Evolutionary conservation across 2,888 invertebrate genomes (phyloP).

Genomic region (Osmoderma eremita): DNA sequence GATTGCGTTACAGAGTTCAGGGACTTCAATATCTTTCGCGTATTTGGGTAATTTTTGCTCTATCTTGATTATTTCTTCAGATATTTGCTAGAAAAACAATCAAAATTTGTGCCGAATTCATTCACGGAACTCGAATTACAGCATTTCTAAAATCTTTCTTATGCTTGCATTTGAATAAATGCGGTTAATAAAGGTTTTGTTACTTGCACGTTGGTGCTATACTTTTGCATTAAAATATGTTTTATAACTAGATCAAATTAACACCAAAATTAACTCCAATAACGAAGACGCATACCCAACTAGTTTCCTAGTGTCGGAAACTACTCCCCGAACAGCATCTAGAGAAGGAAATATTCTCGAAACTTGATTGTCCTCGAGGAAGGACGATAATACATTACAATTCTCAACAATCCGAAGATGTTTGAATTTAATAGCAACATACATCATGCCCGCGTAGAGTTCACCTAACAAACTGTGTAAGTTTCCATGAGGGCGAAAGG

Average conservation of each 20-base stretch:
- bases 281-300: conserved; percentile 5
- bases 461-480: conserved; percentile 61
- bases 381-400: conserved; percentile 63
- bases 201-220: too few relatives aligned
- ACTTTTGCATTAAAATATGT: background rate
- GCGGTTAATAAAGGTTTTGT: too few relatives aligned
- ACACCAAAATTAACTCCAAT: conserved; percentile 11
- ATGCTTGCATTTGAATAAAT: too few relatives aligned
- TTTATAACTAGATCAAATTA: background rate
- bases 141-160: too few relatives aligned
- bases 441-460: conserved; percentile 63
- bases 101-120: too few relatives aligned
- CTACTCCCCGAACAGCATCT: too few relatives aligned
- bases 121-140: too few relatives aligned
- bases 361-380: conserved; percentile 53
- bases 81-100: too few relatives aligned
- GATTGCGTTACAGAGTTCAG: background rate
- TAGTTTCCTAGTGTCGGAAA: too few relatives aligned
- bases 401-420: conserved; percentile 65
- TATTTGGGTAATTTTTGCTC: background rate
- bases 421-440: conserved; percentile 65
- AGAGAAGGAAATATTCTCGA: conserved; percentile 22
- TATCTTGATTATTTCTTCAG: too few relatives aligned
- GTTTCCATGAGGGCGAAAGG: conserved; percentile 40
- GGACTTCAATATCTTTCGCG: background rate